Evolutionary conservation across 2,888 invertebrate species (phyloP).

Genomic region (Siphonodentalium dalli): DNA sequence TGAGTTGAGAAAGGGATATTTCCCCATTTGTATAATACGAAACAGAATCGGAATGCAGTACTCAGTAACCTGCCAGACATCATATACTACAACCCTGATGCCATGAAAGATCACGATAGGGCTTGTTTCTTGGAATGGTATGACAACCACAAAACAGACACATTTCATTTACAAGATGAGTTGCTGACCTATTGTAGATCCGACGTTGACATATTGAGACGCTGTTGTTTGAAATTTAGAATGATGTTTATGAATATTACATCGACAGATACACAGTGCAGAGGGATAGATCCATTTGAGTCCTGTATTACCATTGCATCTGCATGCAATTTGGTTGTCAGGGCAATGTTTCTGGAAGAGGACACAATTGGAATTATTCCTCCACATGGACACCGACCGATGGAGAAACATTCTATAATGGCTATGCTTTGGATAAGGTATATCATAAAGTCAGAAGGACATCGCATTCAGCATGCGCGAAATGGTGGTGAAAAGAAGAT

Average conservation of each 20-base stretch:
- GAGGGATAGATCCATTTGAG: neutral
- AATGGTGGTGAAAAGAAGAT: constrained; percentile 8
- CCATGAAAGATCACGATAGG: neutral
- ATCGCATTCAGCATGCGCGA: constrained; percentile 3
- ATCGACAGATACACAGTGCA: too few species aligned
- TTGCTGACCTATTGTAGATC: constrained; percentile 17
- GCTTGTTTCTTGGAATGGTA: neutral
- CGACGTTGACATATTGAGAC: constrained; percentile 19
- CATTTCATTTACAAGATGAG: neutral
- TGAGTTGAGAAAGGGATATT: neutral
- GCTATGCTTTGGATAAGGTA: constrained; percentile 20
- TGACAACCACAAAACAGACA: neutral
- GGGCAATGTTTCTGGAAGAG: neutral
- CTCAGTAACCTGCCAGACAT: neutral
- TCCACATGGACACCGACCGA: too few species aligned
- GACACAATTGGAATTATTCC: neutral
- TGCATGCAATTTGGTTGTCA: neutral
- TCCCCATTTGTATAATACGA: too few species aligned
- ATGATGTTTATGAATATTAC: constrained; percentile 9
- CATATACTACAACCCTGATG: neutral
- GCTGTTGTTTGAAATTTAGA: constrained; percentile 12
- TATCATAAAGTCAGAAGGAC: neutral
- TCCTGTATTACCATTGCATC: neutral
- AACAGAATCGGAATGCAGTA: neutral
- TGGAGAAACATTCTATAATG: constrained; percentile 16